These are phyloP conservation scores for Macropus fuliginosus DNA, from an alignment of 2,797 vertebrate species.

Conservation along the genomic window DNA sequence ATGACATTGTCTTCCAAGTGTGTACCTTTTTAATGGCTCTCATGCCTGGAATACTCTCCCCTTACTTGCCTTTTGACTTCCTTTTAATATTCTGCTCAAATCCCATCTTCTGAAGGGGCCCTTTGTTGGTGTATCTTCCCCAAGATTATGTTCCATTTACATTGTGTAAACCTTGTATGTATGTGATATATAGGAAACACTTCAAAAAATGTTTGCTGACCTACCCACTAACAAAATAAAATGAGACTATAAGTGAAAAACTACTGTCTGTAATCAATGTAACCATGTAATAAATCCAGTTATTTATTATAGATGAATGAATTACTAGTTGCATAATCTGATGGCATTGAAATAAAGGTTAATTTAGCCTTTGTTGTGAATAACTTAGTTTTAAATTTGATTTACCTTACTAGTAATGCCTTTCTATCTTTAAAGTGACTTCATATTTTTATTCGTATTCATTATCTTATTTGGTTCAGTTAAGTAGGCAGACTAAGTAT, in stretches of 20 bases:
- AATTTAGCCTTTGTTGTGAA: conserved; percentile 33
- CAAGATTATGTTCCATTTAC: neutral
- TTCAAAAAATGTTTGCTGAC: neutral
- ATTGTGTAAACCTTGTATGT: neutral
- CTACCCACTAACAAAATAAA: neutral
- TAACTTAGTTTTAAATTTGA: conserved; percentile 18
- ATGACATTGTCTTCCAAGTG: neutral
- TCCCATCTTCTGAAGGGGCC: neutral
- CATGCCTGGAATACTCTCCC: neutral
- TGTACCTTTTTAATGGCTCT: neutral
- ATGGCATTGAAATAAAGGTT: neutral
- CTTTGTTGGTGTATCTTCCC: neutral
- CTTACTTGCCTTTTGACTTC: neutral
- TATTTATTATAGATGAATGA: neutral
- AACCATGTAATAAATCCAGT: neutral
- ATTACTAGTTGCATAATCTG: neutral
- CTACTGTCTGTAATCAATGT: neutral
- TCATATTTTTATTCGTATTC: neutral
- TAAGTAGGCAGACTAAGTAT: neutral
- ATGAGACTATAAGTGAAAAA: neutral
- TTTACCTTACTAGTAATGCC: neutral
- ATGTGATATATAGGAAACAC: neutral
- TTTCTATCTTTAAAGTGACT: neutral
- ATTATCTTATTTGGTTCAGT: neutral
- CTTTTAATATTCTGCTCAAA: neutral